These are phyloP conservation scores for Mamestra brassicae DNA, from an alignment of 2,888 invertebrate genomes.

Conservation along the genomic window DNA sequence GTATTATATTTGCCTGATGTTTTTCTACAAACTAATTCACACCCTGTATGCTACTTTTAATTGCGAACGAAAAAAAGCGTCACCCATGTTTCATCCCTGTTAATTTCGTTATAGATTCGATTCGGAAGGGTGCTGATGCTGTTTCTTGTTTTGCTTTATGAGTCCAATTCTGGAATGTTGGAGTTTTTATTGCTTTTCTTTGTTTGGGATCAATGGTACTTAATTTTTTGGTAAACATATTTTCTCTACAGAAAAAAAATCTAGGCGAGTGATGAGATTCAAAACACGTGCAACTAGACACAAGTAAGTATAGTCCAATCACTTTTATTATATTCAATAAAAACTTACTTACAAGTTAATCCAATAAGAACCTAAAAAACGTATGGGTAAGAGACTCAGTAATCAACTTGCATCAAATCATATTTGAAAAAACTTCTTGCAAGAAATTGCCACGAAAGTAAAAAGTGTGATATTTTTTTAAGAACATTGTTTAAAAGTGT, in stretches of 20 bases:
- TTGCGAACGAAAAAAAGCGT: constrained; percentile 76
- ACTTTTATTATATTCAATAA: constrained; percentile 36
- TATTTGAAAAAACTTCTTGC: constrained; percentile 44
- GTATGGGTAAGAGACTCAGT: constrained; percentile 4
- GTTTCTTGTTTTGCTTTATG: constrained; percentile 70
- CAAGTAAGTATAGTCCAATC: constrained; percentile 1
- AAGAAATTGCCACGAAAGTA: constrained; percentile 51
- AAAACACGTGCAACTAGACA: constrained; percentile 4
- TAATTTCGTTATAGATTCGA: constrained; percentile 81
- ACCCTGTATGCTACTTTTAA: constrained; percentile 77
- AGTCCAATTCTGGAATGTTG: constrained; percentile 45
- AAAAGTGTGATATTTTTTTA: constrained; percentile 55
- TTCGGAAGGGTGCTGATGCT: constrained; percentile 76
- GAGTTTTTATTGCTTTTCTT: constrained; percentile 25
- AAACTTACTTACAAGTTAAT: constrained; percentile 34
- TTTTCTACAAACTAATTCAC: not conserved
- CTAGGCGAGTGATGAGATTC: not conserved
- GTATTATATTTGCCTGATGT: no score
- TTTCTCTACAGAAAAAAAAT: not conserved
- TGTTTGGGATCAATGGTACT: not conserved
- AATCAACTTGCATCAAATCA: constrained; percentile 45
- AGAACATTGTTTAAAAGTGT: constrained; percentile 64
- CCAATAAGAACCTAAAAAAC: constrained; percentile 41
- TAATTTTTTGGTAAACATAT: not conserved
- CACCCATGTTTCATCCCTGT: constrained; percentile 76